Percentiles rank a stretch among this genome's conserved stretches.
Conservation (phyloP, 2,888 invertebrate species). For the Kryphioiulus occultus region DNA sequence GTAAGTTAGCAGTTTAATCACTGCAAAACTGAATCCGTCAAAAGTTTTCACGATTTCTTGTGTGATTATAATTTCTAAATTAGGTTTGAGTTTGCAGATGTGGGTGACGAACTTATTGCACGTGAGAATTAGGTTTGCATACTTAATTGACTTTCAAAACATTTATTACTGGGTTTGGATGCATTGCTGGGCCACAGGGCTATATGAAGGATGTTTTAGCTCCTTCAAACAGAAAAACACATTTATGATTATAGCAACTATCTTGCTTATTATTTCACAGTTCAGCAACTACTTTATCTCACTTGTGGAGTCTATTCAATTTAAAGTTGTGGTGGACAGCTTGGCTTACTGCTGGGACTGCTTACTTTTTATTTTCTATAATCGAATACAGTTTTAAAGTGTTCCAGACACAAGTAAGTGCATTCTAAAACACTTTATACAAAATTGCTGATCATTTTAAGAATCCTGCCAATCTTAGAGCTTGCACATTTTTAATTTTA, state of each 20-base stretch:
- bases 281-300: not conserved
- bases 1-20: conserved; percentile 25
- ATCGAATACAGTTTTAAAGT: conserved; percentile 70
- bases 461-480: not conserved
- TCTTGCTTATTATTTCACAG: not conserved
- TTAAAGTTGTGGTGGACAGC: conserved; percentile 50
- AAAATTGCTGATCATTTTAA: not conserved
- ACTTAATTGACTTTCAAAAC: not conserved
- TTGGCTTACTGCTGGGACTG: conserved; percentile 47
- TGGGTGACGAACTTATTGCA: conserved; percentile 32
- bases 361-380: conserved; percentile 43
- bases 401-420: conserved; percentile 69
- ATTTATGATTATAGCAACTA: no score
- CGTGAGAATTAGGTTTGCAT: conserved; percentile 3
- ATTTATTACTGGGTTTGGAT: not conserved
- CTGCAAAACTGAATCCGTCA: not conserved
- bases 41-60: not conserved
- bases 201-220: no score
- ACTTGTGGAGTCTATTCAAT: conserved; percentile 46
- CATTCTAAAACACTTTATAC: not conserved
- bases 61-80: not conserved
- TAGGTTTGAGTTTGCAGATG: conserved; percentile 42
- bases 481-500: conserved; percentile 7
- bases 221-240: no score
- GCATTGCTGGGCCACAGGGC: not conserved